phyloP scores from a whole-genome alignment of 2,113 vertebrate species.

The Heteronetta atricapilla region DNA sequence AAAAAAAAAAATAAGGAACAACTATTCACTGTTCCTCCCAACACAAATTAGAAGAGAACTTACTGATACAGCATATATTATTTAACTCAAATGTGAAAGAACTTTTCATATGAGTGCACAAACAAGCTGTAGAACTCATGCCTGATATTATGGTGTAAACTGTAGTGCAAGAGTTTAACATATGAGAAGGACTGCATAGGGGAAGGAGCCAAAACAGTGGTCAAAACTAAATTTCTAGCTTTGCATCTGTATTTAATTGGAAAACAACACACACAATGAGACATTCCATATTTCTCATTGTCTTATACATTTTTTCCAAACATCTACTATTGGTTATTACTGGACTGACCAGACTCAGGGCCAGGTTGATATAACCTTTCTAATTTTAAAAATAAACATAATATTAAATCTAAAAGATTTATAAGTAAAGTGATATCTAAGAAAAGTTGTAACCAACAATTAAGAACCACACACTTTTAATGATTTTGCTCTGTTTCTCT shows the following conservation, averaged over 20 bases:
- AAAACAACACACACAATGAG: not conserved
- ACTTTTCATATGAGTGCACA: no score
- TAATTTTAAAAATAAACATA: not conserved
- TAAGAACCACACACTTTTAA: not conserved
- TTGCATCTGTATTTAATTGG: not conserved
- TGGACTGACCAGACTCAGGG: not conserved
- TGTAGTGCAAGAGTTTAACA: not conserved
- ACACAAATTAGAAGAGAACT: no score
- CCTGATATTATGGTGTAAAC: no score
- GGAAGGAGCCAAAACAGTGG: not conserved
- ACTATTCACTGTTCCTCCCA: no score
- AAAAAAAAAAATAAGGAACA: no score
- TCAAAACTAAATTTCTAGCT: not conserved
- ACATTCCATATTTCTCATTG: not conserved
- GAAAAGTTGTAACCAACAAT: not conserved
- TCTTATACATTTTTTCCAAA: not conserved
- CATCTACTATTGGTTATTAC: not conserved
- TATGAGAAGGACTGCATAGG: not conserved
- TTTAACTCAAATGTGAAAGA: no score
- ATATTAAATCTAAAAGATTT: not conserved
- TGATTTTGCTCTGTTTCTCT: not conserved
- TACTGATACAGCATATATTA: no score
- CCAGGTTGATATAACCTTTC: not conserved
- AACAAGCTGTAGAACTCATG: no score
- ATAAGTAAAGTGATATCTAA: not conserved